A percentile compares a stretch with the other conserved stretches of the same genome.
phyloP scores from a whole-genome alignment of 2,113 vertebrate genomes.

The Plectropomus leopardus region DNA sequence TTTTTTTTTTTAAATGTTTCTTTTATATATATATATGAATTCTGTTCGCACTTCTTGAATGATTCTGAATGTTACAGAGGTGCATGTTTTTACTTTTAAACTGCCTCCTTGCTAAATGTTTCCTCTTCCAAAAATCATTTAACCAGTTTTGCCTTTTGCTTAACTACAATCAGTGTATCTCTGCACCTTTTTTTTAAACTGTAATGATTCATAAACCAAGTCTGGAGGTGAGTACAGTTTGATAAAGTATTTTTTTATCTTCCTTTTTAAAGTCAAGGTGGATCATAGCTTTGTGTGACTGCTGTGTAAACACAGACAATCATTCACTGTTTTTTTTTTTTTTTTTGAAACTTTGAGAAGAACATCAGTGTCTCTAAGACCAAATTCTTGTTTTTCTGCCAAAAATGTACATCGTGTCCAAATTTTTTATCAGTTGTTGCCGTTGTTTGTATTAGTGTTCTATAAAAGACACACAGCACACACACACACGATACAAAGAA shows the following conservation, averaged over 20 bases:
- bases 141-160: conserved; percentile 70
- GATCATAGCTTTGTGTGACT: conserved; percentile 59
- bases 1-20: conserved; percentile 50
- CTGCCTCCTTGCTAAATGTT: conserved; percentile 49
- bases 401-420: conserved; percentile 29
- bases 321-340: conserved; percentile 58
- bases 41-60: conserved; percentile 67
- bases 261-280: conserved; percentile 43
- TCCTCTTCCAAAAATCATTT: conserved; percentile 63
- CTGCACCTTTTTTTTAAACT: conserved; percentile 61
- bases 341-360: too few species aligned
- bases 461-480: not conserved
- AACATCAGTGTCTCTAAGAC: conserved; percentile 48
- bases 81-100: conserved; percentile 53
- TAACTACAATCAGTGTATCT: conserved; percentile 77
- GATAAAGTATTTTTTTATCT: conserved; percentile 35
- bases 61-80: conserved; percentile 73
- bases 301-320: conserved; percentile 76
- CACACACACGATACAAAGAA: conserved; percentile 9
- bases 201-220: conserved; percentile 64
- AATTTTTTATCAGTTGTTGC: conserved; percentile 1
- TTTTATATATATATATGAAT: conserved; percentile 57
- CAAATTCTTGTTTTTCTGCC: conserved; percentile 59
- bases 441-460: not conserved
- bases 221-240: conserved; percentile 34